A percentile compares a stretch with the other conserved stretches of the same genome.
Evolutionary conservation across 2,797 vertebrate genomes (phyloP).

Genomic region (Neoniphon sammara): DNA sequence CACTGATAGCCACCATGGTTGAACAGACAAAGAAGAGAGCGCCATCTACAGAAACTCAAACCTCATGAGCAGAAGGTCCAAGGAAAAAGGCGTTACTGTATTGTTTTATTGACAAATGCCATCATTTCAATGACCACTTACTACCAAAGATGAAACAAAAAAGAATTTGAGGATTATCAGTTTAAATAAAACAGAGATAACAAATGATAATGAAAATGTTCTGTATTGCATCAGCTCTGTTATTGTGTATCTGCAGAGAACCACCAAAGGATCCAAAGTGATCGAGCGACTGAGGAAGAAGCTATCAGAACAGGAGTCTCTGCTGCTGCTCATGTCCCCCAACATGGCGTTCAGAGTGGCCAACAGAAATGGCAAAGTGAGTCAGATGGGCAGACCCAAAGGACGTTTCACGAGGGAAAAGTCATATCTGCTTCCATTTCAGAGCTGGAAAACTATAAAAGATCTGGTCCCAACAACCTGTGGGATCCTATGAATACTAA

Average conservation of each 20-base stretch:
- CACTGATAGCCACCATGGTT: no score
- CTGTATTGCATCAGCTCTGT: slow-evolving; percentile 3
- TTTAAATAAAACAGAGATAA: no score
- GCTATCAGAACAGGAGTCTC: slow-evolving; percentile 92
- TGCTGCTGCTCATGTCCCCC: slow-evolving; percentile 93
- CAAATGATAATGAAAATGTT: not conserved
- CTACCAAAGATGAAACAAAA: slow-evolving; percentile 1
- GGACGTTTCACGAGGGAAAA: not conserved
- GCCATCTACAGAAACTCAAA: not conserved
- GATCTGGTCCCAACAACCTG: not conserved
- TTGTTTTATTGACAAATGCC: no score
- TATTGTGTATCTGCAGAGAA: slow-evolving; percentile 80
- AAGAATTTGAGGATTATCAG: slow-evolving; percentile 19
- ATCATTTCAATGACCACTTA: no score
- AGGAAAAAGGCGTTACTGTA: not conserved
- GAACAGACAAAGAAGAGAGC: not conserved
- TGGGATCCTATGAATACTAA: no score
- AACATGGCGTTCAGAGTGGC: slow-evolving; percentile 94
- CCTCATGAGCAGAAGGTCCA: no score
- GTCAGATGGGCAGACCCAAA: slow-evolving; percentile 27
- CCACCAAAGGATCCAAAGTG: slow-evolving; percentile 90
- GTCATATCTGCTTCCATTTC: not conserved
- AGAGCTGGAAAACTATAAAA: no score
- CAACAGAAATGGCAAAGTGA: slow-evolving; percentile 93
- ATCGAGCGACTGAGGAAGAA: slow-evolving; percentile 94